Base-by-base conservation (phyloP, 2,113 vertebrate species). In the Otus sunia region DNA sequence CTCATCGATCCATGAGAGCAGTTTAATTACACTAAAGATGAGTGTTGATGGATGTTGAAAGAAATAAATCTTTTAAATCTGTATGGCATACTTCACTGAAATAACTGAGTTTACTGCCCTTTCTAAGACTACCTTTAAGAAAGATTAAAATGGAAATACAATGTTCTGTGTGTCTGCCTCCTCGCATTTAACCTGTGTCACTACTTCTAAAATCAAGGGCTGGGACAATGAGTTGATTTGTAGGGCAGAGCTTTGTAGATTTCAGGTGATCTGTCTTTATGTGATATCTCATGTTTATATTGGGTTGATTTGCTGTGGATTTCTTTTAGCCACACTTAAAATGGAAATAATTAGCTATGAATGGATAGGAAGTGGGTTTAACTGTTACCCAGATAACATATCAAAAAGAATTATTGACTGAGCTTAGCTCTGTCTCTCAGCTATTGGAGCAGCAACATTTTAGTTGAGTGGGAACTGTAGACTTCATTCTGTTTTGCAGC, bases 11-110 rank as follows among this genome's bases (percentile, higher is more conserved):
- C 89, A 36, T 80, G 69, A 80, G 32, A 84, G 50, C 47, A 73
- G 60, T 94, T 92, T 97, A 97, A 95, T 94, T 96, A 75, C 50
- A 77, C 7, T 6, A 91, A 90, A 96, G 92, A 84, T 92, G 56
- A 82, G 93, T 88, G 67, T 89, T 3, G 1, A 41, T 82, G 52
- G 47, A 60, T 83, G 59, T 58, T 37, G 60, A 90, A 95, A 90
- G 63, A 94, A 94, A 93, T 60, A 93, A 88, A 60, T 95, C 50
- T 94, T 80, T 82, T 78, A 53, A 93, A 91, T 86, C 50, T 82
- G 6, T 68, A 36, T 49, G 47, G 58, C 26, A 15, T 23, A 56
- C 27, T 76, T 94, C 49, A 71, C 64, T 92, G 78, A 84, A 92
- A 91, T 87, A 77, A 77, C 43, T 1, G 23, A 82, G 20, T 87